Evolutionary conservation across 2,888 invertebrate genomes (phyloP).

Genomic region (Stomorhina lunata): DNA sequence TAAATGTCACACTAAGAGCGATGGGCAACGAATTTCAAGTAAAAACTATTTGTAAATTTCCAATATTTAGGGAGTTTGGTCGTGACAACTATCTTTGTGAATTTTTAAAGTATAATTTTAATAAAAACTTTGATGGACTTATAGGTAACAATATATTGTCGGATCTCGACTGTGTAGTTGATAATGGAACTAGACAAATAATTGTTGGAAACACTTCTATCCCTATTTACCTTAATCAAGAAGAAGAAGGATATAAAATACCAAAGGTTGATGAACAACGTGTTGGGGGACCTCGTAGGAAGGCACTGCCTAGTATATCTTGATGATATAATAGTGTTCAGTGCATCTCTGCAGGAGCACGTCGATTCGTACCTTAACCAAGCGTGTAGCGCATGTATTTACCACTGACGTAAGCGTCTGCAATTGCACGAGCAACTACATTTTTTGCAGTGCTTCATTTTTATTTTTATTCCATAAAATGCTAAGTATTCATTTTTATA

Average conservation of each 20-base stretch:
- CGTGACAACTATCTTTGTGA: neutral
- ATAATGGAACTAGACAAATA: neutral
- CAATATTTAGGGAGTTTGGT: neutral
- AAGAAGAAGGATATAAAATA: no score
- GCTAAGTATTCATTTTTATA: no score
- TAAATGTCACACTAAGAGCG: slow-evolving; percentile 15
- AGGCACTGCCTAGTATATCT: slow-evolving; percentile 70
- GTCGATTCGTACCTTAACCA: slow-evolving; percentile 10
- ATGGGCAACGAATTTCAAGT: slow-evolving; percentile 11
- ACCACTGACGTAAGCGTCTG: neutral
- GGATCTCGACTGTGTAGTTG: neutral
- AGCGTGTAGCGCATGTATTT: neutral
- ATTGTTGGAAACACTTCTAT: neutral
- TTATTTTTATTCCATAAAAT: no score
- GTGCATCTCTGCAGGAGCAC: slow-evolving; percentile 55
- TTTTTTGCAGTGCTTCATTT: neutral
- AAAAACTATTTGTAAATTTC: neutral
- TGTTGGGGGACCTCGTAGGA: slow-evolving; percentile 42
- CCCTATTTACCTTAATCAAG: slow-evolving; percentile 4
- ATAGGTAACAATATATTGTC: neutral
- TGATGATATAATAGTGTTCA: slow-evolving; percentile 68
- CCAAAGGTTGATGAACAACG: slow-evolving; percentile 59
- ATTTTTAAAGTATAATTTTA: neutral
- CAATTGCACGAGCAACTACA: neutral
- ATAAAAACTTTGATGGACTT: neutral